Evolutionary conservation across 2,888 invertebrate species (phyloP).

Genomic region (Diarsia mendica): DNA sequence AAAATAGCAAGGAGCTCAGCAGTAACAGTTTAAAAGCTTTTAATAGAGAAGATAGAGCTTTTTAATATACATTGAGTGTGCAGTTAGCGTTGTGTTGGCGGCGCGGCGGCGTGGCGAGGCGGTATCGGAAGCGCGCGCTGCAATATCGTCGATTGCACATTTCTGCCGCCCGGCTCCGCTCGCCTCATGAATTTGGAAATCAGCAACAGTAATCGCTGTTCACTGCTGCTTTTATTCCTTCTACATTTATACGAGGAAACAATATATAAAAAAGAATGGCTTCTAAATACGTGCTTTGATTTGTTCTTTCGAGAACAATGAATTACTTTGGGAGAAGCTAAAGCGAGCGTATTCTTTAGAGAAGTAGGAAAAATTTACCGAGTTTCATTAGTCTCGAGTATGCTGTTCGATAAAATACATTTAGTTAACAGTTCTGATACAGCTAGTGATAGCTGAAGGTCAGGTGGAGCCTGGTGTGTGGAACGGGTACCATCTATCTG

Average conservation of each 20-base stretch:
- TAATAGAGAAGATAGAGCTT: constrained; percentile 32
- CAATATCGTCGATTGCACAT: constrained; percentile 76
- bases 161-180: constrained; percentile 61
- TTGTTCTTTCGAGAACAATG: constrained; percentile 24
- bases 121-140: constrained; percentile 60
- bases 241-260: constrained; percentile 28
- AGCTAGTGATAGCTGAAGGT: background rate
- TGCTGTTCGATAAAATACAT: background rate
- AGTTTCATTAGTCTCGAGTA: background rate
- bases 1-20: constrained; percentile 21
- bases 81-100: constrained; percentile 36
- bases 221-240: constrained; percentile 32
- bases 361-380: background rate
- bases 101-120: constrained; percentile 21
- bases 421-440: background rate
- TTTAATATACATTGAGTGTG: constrained; percentile 39
- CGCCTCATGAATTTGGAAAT: constrained; percentile 73
- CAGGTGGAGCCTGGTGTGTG: background rate
- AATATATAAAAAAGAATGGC: constrained; percentile 28
- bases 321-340: constrained; percentile 5
- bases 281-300: constrained; percentile 31
- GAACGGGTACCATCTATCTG: too few relatives aligned
- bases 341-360: constrained; percentile 3
- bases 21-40: constrained; percentile 30
- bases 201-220: constrained; percentile 52